Conservation (phyloP, 2,888 invertebrate genomes). For the Sericinus montela region DNA sequence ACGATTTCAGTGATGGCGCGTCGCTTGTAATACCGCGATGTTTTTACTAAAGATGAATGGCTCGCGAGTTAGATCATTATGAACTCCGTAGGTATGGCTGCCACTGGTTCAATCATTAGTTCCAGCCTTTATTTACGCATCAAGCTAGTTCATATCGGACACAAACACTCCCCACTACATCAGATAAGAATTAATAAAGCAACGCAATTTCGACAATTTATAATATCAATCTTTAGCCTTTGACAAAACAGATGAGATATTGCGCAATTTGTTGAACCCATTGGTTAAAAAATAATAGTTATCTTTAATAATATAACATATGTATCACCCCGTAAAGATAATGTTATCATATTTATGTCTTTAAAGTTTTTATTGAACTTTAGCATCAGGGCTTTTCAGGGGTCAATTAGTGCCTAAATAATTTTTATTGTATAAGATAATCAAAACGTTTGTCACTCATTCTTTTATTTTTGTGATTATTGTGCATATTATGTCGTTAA, state of each 20-base stretch:
- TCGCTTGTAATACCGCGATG: not conserved
- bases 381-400: constrained; percentile 24
- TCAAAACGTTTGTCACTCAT: no score
- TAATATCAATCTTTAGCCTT: not conserved
- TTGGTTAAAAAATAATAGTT: not conserved
- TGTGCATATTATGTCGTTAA: no score
- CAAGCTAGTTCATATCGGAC: not conserved
- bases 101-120: not conserved
- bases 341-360: constrained; percentile 7
- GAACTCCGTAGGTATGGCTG: constrained; percentile 1
- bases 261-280: not conserved
- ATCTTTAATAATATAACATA: constrained; percentile 1
- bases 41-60: not conserved
- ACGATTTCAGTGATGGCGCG: not conserved
- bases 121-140: not conserved
- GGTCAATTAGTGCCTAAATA: constrained; percentile 27
- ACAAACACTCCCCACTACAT: not conserved
- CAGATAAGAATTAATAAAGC: constrained; percentile 1
- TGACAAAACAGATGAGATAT: constrained; percentile 3
- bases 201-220: not conserved
- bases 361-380: constrained; percentile 7
- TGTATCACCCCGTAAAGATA: not conserved
- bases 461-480: no score
- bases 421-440: constrained; percentile 16
- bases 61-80: not conserved